Percentiles rank a stretch among this genome's conserved stretches.
Conservation (phyloP, 2,888 invertebrate species). For the Aporophyla lueneburgensis region DNA sequence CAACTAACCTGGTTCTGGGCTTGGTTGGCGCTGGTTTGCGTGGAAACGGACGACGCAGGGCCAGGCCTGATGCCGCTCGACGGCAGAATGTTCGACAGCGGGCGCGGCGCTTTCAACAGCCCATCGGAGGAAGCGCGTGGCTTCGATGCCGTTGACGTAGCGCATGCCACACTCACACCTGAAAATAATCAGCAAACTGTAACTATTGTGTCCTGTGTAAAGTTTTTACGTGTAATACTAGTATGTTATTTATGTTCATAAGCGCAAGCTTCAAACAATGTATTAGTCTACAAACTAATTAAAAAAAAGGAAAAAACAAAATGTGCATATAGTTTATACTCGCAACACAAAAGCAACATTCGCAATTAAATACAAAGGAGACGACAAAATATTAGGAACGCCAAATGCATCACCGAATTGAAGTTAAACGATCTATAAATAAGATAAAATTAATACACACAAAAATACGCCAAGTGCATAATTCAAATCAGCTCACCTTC, state of each 20-base stretch:
- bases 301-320: background rate
- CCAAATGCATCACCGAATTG: background rate
- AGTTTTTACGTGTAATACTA: background rate
- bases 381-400: slow-evolving; percentile 8
- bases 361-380: slow-evolving; percentile 26
- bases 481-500: background rate
- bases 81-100: slow-evolving; percentile 92
- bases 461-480: background rate
- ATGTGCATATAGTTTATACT: slow-evolving; percentile 14
- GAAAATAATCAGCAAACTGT: slow-evolving; percentile 24
- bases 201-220: slow-evolving; percentile 1
- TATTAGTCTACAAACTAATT: background rate
- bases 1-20: slow-evolving; percentile 86
- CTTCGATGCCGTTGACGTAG: slow-evolving; percentile 79
- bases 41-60: slow-evolving; percentile 96
- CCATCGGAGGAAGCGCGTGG: slow-evolving; percentile 84
- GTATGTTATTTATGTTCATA: slow-evolving; percentile 4
- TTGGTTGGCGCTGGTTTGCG: slow-evolving; percentile 93
- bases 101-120: slow-evolving; percentile 85
- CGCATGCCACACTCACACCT: slow-evolving; percentile 85
- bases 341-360: slow-evolving; percentile 32
- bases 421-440: background rate
- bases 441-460: background rate
- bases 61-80: slow-evolving; percentile 92
- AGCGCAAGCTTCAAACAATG: slow-evolving; percentile 2